Evolutionary conservation across 2,797 vertebrate genomes (phyloP), one percentile per base, ranked within the genome.

Genomic region (Cuniculus paca): DNA sequence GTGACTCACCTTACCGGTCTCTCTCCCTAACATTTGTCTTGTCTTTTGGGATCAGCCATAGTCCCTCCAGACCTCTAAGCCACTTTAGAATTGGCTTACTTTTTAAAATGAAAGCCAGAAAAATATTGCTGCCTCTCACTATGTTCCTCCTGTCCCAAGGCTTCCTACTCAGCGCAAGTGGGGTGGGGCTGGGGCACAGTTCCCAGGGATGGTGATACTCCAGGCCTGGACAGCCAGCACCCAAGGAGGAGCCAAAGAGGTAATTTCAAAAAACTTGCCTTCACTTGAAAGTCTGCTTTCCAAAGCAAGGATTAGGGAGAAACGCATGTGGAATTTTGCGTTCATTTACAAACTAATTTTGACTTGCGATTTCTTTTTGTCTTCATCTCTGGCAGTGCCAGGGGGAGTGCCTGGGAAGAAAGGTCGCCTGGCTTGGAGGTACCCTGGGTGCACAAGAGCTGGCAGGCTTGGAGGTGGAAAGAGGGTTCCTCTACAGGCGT

Each of bases 251-350:
- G 97, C 97, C 97, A 96, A 98, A 98, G 86, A 97, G 90, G 56
- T 96, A 97, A 98, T 98, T 97, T 96, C 87, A 85, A 93, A 98
- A 97, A 98, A 98, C 98, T 98, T 99, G 98, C 98, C 98, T 98
- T 99, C 98, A 98, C 98, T 98, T 98, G 98, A 98, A 98, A 98
- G 98, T 96, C 97, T 95, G 88, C 96, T 98, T 98, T 98, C 96
- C 88, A 98, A 97, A 98, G 97, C 94, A 77, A 96, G 95, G 96
- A 97, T 98, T 98, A 98, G 84, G 81, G 72, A 96, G 95, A 98
- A 98, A 98, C 42, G 96, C 97, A 98, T 91, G 87, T 98, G 98
- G 98, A 98, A 98, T 98, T 98, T 98, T 87, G 92, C 91, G 48
- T 97, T 97, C 77, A 26, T 97, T 98, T 97, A 97, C 96, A 97